Percentiles rank a stretch among this genome's conserved stretches.
phyloP scores from a whole-genome alignment of 2,113 vertebrate genomes.

The Semnornis frantzii region DNA sequence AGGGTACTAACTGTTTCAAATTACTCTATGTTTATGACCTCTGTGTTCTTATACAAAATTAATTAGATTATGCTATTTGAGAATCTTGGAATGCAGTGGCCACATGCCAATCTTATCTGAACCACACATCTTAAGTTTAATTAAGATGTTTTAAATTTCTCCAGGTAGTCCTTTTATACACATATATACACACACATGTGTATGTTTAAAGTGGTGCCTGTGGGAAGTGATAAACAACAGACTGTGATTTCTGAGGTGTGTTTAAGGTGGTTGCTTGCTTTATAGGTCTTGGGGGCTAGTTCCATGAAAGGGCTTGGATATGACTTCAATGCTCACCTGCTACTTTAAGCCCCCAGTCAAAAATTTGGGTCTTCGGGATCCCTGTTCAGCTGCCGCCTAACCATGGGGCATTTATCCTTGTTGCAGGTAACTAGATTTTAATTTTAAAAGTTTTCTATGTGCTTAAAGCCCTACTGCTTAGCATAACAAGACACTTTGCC shows the following conservation, averaged over 20 bases:
- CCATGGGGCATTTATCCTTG: neutral
- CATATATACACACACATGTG: neutral
- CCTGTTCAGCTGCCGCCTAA: neutral
- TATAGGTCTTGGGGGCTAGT: neutral
- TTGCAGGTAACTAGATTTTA: neutral
- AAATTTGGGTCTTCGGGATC: neutral
- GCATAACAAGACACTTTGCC: neutral
- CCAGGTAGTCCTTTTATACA: slow-evolving; percentile 53
- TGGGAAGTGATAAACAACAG: slow-evolving; percentile 70
- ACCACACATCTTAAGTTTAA: slow-evolving; percentile 76
- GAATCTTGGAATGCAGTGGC: slow-evolving; percentile 76
- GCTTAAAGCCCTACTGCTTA: neutral
- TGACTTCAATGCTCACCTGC: neutral
- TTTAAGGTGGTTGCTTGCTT: slow-evolving; percentile 28
- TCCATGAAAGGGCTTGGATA: neutral
- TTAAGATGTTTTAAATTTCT: slow-evolving; percentile 79
- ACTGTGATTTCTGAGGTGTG: neutral
- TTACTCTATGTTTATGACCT: slow-evolving; percentile 80
- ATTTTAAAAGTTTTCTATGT: neutral
- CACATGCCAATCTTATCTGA: slow-evolving; percentile 75
- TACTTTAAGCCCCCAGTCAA: slow-evolving; percentile 13
- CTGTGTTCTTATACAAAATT: slow-evolving; percentile 76
- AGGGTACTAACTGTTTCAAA: slow-evolving; percentile 73
- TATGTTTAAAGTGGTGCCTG: slow-evolving; percentile 56
- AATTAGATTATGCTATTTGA: slow-evolving; percentile 82